Evolutionary conservation across 2,113 vertebrate genomes (phyloP), one percentile per base, ranked within the genome.

Genomic region (Monopterus albus): DNA sequence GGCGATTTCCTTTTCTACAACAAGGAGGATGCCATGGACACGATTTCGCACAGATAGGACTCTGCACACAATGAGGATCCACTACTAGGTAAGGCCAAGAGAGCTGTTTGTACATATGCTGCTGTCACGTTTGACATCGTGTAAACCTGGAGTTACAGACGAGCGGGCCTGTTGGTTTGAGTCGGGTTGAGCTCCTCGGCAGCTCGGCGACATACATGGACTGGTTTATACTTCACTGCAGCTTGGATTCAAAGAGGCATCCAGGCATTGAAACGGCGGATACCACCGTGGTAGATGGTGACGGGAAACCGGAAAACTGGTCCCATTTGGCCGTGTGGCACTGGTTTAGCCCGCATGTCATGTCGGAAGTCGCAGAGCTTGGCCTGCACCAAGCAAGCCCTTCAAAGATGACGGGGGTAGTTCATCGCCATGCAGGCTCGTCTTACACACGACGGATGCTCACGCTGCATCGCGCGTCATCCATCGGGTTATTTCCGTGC

Each of bases 21-120:
- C 55, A 9, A 55, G 6, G n/a, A 72, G 39, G 50, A 63, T 73
- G 82, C 52, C 65, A 85, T 88, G 90, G 79, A 76, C 61, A 28
- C 52, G 40, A 21, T 50, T 80, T 69, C 69, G 21, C 50, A 17
- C 39, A 20, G 15, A 31, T 67, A 79, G 68, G 46, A 77, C 33
- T n/a, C 38, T 23, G 7, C 63, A 14, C 68, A 31, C 45, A 52
- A 77, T 64, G 72, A 59, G 20, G 21, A 79, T 49, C 58, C 66
- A 70, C 40, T 45, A 18, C 71, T 78, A 82, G 92, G 92, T 93
- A 89, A 92, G 89, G 43, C 18, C 3, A 6, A 2, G 50, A 1
- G 12, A 46, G 3, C 17, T 8, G 40, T 31, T 3, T 20, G 5
- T 36, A 1, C 49, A 39, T 10, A 1, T 2, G 40, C 42, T n/a